phyloP scores from a whole-genome alignment of 2,888 invertebrate genomes.

The Eucera pruinosa region DNA sequence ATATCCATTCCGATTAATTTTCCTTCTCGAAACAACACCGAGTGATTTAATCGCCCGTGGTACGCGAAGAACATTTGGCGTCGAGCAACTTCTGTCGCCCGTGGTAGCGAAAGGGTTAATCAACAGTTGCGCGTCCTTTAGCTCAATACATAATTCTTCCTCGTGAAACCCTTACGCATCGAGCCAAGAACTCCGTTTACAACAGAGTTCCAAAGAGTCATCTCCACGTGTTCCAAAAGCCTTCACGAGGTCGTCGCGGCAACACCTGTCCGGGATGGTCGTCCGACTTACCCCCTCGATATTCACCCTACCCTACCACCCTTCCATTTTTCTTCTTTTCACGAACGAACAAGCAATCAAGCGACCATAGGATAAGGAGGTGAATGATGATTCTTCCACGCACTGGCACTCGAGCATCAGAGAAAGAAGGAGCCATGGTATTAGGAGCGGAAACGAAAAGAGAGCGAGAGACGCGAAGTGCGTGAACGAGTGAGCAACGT shows the following conservation, averaged over 20 bases:
- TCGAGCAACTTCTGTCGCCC: too few relatives aligned
- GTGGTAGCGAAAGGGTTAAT: too few relatives aligned
- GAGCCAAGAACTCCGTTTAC: too few relatives aligned
- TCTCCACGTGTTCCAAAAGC: constrained; percentile 15
- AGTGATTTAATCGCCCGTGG: too few relatives aligned
- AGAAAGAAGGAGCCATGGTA: neutral
- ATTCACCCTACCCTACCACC: neutral
- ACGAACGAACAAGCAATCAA: constrained; percentile 32
- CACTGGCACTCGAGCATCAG: too few relatives aligned
- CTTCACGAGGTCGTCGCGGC: constrained; percentile 4
- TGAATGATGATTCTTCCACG: neutral
- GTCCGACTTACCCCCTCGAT: constrained; percentile 13
- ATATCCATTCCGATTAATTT: too few relatives aligned
- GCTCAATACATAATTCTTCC: too few relatives aligned
- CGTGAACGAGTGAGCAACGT: constrained; percentile 14
- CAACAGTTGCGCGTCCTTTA: too few relatives aligned
- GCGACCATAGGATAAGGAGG: constrained; percentile 28
- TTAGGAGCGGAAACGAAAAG: neutral
- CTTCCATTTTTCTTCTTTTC: constrained; percentile 23
- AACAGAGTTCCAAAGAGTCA: neutral
- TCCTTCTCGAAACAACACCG: too few relatives aligned
- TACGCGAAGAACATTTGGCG: too few relatives aligned
- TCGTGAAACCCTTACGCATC: too few relatives aligned
- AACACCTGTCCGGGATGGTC: constrained; percentile 42
- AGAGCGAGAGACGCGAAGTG: neutral